Evolutionary conservation across 2,888 invertebrate species (phyloP).

Genomic region (Tromatobia lineatoria): DNA sequence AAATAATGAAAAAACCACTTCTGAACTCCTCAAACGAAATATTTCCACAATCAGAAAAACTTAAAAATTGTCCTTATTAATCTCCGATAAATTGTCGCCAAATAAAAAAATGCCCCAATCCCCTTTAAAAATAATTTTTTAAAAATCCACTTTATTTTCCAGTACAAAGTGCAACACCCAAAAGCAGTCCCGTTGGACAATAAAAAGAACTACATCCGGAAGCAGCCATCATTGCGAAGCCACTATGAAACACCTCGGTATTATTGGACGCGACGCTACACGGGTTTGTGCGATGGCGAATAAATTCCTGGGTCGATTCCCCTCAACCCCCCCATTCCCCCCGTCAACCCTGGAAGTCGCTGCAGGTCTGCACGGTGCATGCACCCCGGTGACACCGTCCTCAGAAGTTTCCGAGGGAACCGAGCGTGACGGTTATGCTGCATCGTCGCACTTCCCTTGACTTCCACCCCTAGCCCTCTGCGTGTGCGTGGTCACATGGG

Average conservation of each 20-base stretch:
- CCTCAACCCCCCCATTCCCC: slow-evolving; percentile 53
- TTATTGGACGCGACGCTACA: slow-evolving; percentile 50
- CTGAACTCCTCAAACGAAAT: too few relatives aligned
- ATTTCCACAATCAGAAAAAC: too few relatives aligned
- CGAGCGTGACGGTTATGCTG: slow-evolving; percentile 56
- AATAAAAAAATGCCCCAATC: too few relatives aligned
- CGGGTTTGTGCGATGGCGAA: slow-evolving; percentile 48
- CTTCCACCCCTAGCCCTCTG: slow-evolving; percentile 36
- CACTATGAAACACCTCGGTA: slow-evolving; percentile 13
- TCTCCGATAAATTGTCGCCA: too few relatives aligned
- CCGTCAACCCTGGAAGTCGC: slow-evolving; percentile 47
- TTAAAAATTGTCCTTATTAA: too few relatives aligned
- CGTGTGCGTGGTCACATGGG: slow-evolving; percentile 30
- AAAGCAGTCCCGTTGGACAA: neutral
- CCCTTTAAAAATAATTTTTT: too few relatives aligned
- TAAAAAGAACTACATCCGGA: neutral
- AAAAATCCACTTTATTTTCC: neutral
- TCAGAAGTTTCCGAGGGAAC: slow-evolving; percentile 41
- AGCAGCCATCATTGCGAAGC: slow-evolving; percentile 7
- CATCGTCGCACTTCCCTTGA: slow-evolving; percentile 61
- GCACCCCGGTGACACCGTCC: slow-evolving; percentile 54
- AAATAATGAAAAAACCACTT: too few relatives aligned
- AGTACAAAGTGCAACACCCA: neutral
- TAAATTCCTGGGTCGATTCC: slow-evolving; percentile 57
- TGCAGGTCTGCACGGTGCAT: slow-evolving; percentile 33